Conservation (phyloP, 1,140 invertebrate genomes). For the Drosophila rhopaloa region DNA sequence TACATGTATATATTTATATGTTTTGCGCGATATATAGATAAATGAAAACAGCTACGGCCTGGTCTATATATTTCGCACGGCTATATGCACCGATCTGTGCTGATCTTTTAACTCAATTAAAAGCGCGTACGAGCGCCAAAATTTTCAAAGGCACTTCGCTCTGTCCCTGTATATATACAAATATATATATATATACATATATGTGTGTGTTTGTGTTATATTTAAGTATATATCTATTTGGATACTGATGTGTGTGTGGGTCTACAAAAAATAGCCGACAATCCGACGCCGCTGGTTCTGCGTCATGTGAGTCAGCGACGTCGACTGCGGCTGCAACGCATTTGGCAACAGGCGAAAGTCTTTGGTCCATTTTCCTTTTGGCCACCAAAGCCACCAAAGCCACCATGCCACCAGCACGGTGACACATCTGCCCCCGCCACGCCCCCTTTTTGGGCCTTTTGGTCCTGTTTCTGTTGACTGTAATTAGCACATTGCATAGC, state of each 20-base stretch:
- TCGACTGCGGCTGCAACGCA: constrained; percentile 36
- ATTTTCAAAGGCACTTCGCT: constrained; percentile 70
- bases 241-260: background rate
- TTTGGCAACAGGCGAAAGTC: constrained; percentile 59
- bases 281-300: constrained; percentile 69
- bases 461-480: constrained; percentile 65
- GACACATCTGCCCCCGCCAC: constrained; percentile 21
- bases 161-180: constrained; percentile 30
- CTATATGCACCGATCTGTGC: constrained; percentile 68
- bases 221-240: background rate
- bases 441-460: constrained; percentile 41
- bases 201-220: background rate
- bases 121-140: constrained; percentile 75
- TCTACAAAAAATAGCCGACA: constrained; percentile 59
- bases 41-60: constrained; percentile 23
- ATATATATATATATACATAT: background rate
- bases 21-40: constrained; percentile 10
- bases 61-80: constrained; percentile 33
- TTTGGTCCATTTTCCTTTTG: constrained; percentile 46
- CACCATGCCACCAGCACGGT: constrained; percentile 14
- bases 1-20: constrained; percentile 13
- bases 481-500: constrained; percentile 73
- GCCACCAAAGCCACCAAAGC: constrained; percentile 44
- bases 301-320: constrained; percentile 77
- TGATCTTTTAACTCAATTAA: constrained; percentile 82